A percentile compares a stretch with the other conserved stretches of the same genome.
phyloP scores from a whole-genome alignment of 2,113 vertebrate species.

The Telmatochromis sp. region DNA sequence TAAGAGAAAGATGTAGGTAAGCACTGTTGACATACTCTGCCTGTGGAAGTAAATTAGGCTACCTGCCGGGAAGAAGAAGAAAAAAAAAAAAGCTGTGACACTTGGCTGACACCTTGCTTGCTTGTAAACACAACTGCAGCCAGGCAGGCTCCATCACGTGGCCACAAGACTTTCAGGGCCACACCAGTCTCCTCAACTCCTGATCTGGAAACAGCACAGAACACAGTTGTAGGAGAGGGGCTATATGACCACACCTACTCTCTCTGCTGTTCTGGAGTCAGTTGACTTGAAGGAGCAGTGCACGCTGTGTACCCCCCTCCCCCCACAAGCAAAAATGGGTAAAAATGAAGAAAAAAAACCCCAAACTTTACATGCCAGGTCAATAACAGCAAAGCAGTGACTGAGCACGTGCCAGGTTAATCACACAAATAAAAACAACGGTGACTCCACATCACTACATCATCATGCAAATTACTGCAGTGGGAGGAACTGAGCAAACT shows the following conservation, averaged over 20 bases:
- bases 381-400: background rate
- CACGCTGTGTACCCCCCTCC: background rate
- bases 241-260: slow-evolving; percentile 56
- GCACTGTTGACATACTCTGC: slow-evolving; percentile 40
- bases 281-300: background rate
- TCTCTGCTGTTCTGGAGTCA: slow-evolving; percentile 42
- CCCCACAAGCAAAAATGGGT: background rate
- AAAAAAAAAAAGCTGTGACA: slow-evolving; percentile 39
- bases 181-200: background rate
- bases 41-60: slow-evolving; percentile 41
- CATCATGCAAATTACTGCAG: slow-evolving; percentile 66
- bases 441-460: background rate
- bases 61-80: background rate
- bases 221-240: background rate
- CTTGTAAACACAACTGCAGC: slow-evolving; percentile 63
- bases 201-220: slow-evolving; percentile 45
- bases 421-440: background rate
- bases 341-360: fast-evolving
- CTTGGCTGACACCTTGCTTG: slow-evolving; percentile 55
- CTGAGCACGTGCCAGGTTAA: background rate
- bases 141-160: slow-evolving; percentile 30
- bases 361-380: background rate
- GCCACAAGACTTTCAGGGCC: background rate
- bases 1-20: slow-evolving; percentile 2
- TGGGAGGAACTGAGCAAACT: slow-evolving; percentile 20